Evolutionary conservation across 2,797 vertebrate genomes (phyloP), one percentile per base, ranked within the genome.

Genomic region (Sebastes ruberrimus): DNA sequence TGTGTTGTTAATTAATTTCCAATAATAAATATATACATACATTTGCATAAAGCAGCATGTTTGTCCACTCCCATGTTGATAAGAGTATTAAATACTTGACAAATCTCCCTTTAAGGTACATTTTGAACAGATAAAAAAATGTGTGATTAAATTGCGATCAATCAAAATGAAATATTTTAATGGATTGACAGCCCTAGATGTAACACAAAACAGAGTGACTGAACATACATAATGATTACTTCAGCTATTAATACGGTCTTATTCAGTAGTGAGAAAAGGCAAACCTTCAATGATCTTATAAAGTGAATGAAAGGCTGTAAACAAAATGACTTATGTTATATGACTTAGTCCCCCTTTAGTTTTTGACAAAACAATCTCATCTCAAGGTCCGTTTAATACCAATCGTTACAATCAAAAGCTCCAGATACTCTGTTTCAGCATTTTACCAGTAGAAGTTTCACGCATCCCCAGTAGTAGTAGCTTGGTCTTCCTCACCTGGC

Each of bases 401-500:
- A 20, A 10, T 0, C 0, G 7, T 38, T 14, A 33, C 68, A 46
- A 6, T 14, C 4, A 13, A 27, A 42, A 42, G 25, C 35, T 59
- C 16, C 30, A 63, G 7, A 60, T 1, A 49, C n/a, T 52, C 13
- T 6, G 0, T 38, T 38, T 38, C 35, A 33, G 18, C 18, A 56
- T 62, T 62, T 35, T 23, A 25, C 5, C 11, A 55, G 20, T 13
- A n/a, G 1, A 32, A 28, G 6, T n/a, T 32, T 8, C 20, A 16
- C 32, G 10, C 5, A 62, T 49, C 18, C 14, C 4, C 1, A 3
- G 11, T 2, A 22, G 46, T 7, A 10, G 55, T 7, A 30, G 1
- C 14, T 10, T 33, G 2, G 7, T 22, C n/a, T 8, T 35, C 11
- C 73, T 94, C 87, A 96, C 95, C 96, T 88, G 93, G 85, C 63